Evolutionary conservation across 2,113 vertebrate species (phyloP).

Genomic region (Misgurnus anguillicaudatus): DNA sequence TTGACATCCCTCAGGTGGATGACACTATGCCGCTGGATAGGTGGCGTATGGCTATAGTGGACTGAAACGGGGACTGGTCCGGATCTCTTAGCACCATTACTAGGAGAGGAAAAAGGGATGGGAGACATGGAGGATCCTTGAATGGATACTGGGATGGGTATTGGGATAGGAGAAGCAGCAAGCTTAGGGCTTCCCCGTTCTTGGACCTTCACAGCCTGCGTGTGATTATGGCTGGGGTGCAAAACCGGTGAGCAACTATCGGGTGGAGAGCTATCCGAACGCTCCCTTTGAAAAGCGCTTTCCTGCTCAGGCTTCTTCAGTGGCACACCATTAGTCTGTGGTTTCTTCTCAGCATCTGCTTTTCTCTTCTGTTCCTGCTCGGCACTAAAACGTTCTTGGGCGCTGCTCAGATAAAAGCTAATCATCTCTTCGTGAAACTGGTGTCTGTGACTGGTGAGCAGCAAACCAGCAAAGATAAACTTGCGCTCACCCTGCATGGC

Average conservation of each 20-base stretch:
- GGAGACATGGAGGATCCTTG: conserved; percentile 59
- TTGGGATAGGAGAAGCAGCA: conserved; percentile 57
- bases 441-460: conserved; percentile 95
- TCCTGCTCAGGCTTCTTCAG: conserved; percentile 74
- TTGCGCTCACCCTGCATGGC: conserved; percentile 99
- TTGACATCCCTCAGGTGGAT: conserved; percentile 91
- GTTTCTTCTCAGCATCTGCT: conserved; percentile 76
- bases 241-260: conserved; percentile 88
- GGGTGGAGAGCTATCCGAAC: conserved; percentile 81
- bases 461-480: conserved; percentile 95
- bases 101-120: conserved; percentile 82
- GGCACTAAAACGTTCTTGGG: conserved; percentile 95
- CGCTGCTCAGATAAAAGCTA: conserved; percentile 92
- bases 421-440: conserved; percentile 99
- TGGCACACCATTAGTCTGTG: conserved; percentile 62
- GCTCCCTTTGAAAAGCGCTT: conserved; percentile 71
- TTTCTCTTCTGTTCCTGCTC: conserved; percentile 95
- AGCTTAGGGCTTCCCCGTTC: conserved; percentile 85
- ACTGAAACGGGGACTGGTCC: conserved; percentile 82
- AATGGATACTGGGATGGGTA: conserved; percentile 55
- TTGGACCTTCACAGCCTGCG: conserved; percentile 84
- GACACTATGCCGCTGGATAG: conserved; percentile 91
- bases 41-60: conserved; percentile 95
- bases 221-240: conserved; percentile 81
- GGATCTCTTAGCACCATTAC: conserved; percentile 78